phyloP scores from a whole-genome alignment of 2,797 vertebrate genomes.

The Dicrostonyx torquatus region DNA sequence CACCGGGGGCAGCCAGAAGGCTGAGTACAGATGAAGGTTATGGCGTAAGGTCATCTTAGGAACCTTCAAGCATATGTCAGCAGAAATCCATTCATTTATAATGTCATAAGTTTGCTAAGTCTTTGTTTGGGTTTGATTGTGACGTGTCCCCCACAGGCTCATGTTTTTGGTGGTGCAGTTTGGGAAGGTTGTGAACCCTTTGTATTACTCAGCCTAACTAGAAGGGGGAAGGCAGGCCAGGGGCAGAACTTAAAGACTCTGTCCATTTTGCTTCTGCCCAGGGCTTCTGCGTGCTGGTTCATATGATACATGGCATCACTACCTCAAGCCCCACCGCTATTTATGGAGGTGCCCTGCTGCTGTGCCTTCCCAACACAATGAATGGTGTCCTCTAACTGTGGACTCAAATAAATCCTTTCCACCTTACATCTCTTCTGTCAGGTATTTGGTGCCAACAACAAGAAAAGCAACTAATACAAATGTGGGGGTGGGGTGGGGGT shows the following conservation, averaged over 20 bases:
- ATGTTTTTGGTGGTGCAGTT: not conserved
- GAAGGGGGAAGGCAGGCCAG: not conserved
- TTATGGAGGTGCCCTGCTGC: not conserved
- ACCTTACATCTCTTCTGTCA: not conserved
- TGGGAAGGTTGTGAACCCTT: not conserved
- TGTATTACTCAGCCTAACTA: not conserved
- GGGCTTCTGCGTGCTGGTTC: not conserved
- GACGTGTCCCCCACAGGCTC: not conserved
- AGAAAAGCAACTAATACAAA: not conserved
- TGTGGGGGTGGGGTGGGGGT: not conserved
- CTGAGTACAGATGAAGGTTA: not conserved
- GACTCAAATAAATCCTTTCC: not conserved
- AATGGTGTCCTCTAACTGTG: not conserved
- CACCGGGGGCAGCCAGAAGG: not conserved
- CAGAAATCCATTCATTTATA: not conserved
- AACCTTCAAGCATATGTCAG: not conserved
- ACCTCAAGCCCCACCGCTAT: not conserved
- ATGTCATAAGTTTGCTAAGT: not conserved
- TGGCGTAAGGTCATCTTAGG: not conserved
- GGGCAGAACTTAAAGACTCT: not conserved
- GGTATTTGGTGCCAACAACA: not conserved
- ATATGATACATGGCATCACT: too few relatives aligned
- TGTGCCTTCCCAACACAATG: not conserved
- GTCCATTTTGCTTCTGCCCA: not conserved
- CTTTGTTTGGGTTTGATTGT: not conserved